phyloP scores from a whole-genome alignment of 2,888 invertebrate species.

The Marasmarcha lunaedactyla region DNA sequence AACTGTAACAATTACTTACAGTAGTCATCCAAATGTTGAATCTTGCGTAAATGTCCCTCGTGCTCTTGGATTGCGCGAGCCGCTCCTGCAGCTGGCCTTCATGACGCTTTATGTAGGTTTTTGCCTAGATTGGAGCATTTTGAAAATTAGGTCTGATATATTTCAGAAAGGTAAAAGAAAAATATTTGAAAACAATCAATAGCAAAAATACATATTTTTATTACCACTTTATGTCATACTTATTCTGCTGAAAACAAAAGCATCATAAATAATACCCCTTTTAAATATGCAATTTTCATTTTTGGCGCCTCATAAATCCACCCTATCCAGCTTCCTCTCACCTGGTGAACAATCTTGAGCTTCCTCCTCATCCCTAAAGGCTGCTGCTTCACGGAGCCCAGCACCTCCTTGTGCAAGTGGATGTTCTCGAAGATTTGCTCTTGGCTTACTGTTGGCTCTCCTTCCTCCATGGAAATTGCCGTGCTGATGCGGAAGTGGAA shows the following conservation, averaged over 20 bases:
- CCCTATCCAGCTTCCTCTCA: too few species aligned
- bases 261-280: too few species aligned
- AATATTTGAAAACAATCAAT: too few species aligned
- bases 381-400: slow-evolving; percentile 87
- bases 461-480: slow-evolving; percentile 82
- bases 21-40: slow-evolving; percentile 84
- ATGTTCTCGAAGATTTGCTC: slow-evolving; percentile 93
- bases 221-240: too few species aligned
- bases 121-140: too few species aligned
- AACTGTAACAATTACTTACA: too few species aligned
- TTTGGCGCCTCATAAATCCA: too few species aligned
- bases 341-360: slow-evolving; percentile 82
- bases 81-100: slow-evolving; percentile 91
- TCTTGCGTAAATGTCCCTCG: slow-evolving; percentile 85
- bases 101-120: slow-evolving; percentile 87
- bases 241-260: too few species aligned
- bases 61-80: slow-evolving; percentile 89
- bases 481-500: too few species aligned
- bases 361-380: slow-evolving; percentile 88
- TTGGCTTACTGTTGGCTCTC: slow-evolving; percentile 72
- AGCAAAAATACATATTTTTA: too few species aligned
- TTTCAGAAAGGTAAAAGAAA: too few species aligned
- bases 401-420: slow-evolving; percentile 90
- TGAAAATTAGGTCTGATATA: slow-evolving; percentile 44
- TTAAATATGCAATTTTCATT: too few species aligned